Evolutionary conservation across 2,888 invertebrate species (phyloP), one percentile per base, ranked within the genome.

Genomic region (Sinodicranocentrus sp.): DNA sequence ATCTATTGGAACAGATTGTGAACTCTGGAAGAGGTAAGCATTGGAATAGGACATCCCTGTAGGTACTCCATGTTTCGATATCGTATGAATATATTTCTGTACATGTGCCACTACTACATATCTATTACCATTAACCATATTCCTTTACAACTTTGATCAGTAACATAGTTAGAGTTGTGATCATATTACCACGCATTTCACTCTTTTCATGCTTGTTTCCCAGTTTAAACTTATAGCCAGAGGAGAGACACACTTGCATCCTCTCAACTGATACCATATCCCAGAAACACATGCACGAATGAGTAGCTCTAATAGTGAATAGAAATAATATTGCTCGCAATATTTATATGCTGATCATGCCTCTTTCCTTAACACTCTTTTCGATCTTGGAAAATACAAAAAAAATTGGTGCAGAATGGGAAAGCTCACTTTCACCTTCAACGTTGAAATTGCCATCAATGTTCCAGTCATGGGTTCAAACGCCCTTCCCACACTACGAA

Each of bases 381-480:
- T 39, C 70, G n/a, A 10, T 33, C 33, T 15, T 52, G 52, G 15
- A 3, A n/a, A 25, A 2, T 28, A n/a, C 26, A 33, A 44, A 19
- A 23, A 43, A 59, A 23, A 6, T 39, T 63, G 39, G 23, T 28
- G 21, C 54, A 83, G 82, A 83, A 54, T 83, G 82, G 82, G 82
- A 83, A 77, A 83, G 76, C 61, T 68, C 82, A 25, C 71, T 83
- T 54, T 83, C 82, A 25, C 82, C 82, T 17, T 77, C 76, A 10
- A 83, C 82, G 23, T 65, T 83, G 21, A 76, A 77, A 28, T 23
- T 83, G 3, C 82, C 82, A 5, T 61, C 82, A 26, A 83, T 83
- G 82, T 39, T 83, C 21, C 82, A 83, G 71, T 63, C 76, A 0
- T 83, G 82, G 82, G 82, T 77, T 3, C 82, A 83, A 25, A 83